Conservation (phyloP, 2,113 vertebrate genomes). For the Aegotheles bennettii region DNA sequence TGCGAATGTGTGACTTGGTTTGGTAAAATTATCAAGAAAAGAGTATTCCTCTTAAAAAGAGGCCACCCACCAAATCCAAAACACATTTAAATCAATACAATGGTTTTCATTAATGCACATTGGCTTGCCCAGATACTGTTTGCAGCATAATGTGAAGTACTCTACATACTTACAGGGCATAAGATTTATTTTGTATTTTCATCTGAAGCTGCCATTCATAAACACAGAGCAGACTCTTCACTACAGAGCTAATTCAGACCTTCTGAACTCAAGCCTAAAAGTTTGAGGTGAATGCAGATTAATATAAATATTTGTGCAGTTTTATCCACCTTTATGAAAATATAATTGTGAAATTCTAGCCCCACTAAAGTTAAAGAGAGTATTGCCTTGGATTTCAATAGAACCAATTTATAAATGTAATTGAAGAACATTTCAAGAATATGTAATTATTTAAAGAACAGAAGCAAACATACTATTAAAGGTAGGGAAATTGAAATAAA, state of each 20-base stretch:
- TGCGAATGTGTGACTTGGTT: background rate
- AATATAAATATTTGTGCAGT: background rate
- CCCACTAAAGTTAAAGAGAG: background rate
- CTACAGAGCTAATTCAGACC: background rate
- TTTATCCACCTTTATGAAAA: background rate
- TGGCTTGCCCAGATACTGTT: background rate
- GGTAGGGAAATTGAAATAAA: background rate
- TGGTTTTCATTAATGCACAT: background rate
- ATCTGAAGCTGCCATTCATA: background rate
- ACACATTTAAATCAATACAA: background rate
- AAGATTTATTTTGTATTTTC: background rate
- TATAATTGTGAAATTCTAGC: background rate
- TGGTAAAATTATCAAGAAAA: background rate
- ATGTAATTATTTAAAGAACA: background rate
- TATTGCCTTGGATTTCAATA: background rate
- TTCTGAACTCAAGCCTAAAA: background rate
- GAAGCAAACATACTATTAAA: background rate
- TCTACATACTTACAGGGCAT: background rate
- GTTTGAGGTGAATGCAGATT: background rate
- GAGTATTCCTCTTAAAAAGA: background rate
- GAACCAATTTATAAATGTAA: background rate
- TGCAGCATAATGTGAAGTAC: background rate
- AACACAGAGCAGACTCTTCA: background rate
- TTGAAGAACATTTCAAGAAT: background rate
- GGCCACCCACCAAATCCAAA: background rate